Evolutionary conservation across 2,888 invertebrate species (phyloP).

Genomic region (Deroplatys truncata): DNA sequence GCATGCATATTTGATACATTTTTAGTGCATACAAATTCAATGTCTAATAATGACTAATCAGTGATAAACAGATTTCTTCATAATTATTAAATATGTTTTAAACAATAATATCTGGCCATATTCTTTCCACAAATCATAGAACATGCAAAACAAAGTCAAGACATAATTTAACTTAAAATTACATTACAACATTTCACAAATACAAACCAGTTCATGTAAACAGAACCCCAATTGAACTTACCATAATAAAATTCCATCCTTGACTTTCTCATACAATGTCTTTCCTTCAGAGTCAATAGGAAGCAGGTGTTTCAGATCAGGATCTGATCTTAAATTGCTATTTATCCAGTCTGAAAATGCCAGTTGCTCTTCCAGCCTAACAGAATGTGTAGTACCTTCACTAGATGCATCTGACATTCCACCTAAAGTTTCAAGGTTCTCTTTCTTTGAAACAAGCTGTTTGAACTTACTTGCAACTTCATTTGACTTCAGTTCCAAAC

Average conservation of each 20-base stretch:
- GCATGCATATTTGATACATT: too few relatives aligned
- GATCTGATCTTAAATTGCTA: constrained; percentile 83
- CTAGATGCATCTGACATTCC: constrained; percentile 93
- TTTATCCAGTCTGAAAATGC: constrained; percentile 99
- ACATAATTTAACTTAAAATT: too few relatives aligned
- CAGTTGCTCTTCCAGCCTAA: constrained; percentile 89
- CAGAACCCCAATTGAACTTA: constrained; percentile 44
- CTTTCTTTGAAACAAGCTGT: constrained; percentile 85
- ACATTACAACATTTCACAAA: too few relatives aligned
- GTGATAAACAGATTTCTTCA: too few relatives aligned
- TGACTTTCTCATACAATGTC: constrained; percentile 85
- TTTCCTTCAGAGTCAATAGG: constrained; percentile 92
- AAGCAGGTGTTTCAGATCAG: constrained; percentile 82
- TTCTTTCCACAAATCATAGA: too few relatives aligned
- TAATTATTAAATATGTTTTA: too few relatives aligned
- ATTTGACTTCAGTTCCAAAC: constrained; percentile 79
- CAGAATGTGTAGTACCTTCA: constrained; percentile 95
- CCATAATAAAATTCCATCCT: constrained; percentile 95
- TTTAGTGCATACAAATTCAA: too few relatives aligned
- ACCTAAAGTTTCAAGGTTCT: constrained; percentile 86
- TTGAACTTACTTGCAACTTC: constrained; percentile 92
- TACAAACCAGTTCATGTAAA: too few relatives aligned
- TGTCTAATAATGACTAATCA: too few relatives aligned
- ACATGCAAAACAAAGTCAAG: too few relatives aligned
- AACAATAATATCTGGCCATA: too few relatives aligned